phyloP scores from a whole-genome alignment of 2,888 invertebrate genomes.

The Aleiodes testaceus region DNA sequence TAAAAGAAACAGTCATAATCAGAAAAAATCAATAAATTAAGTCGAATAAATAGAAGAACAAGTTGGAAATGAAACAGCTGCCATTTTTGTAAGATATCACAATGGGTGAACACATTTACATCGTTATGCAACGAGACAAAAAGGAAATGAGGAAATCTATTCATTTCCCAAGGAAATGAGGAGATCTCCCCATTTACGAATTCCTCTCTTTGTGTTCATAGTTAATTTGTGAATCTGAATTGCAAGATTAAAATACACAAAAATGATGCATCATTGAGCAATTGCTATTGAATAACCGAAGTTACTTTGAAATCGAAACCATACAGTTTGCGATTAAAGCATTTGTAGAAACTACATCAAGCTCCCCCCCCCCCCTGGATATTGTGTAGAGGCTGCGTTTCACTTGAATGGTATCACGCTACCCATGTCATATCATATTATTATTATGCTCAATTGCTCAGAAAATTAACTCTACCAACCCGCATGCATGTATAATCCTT shows the following conservation, averaged over 20 bases:
- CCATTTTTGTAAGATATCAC: too few species aligned
- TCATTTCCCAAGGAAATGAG: too few species aligned
- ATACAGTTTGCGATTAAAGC: neutral
- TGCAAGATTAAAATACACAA: too few species aligned
- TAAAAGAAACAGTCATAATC: constrained; percentile 19
- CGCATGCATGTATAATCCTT: constrained; percentile 4
- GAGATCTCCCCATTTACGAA: too few species aligned
- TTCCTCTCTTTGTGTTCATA: too few species aligned
- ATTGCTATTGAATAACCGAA: too few species aligned
- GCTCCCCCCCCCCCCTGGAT: neutral
- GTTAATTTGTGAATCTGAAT: too few species aligned
- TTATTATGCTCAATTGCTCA: constrained; percentile 27
- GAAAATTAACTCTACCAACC: constrained; percentile 26
- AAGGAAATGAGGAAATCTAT: too few species aligned
- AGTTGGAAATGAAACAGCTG: neutral
- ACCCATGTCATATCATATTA: constrained; percentile 20
- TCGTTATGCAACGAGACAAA: too few species aligned
- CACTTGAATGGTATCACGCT: constrained; percentile 12
- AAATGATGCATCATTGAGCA: too few species aligned
- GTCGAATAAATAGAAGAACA: neutral
- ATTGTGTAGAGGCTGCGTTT: neutral
- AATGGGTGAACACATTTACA: too few species aligned
- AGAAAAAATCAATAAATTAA: constrained; percentile 30
- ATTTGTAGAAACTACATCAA: constrained; percentile 9
- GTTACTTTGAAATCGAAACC: neutral